Evolutionary conservation across 1,140 invertebrate species (phyloP), one percentile per base, ranked within the genome.

Genomic region (Andricus grossulariae): DNA sequence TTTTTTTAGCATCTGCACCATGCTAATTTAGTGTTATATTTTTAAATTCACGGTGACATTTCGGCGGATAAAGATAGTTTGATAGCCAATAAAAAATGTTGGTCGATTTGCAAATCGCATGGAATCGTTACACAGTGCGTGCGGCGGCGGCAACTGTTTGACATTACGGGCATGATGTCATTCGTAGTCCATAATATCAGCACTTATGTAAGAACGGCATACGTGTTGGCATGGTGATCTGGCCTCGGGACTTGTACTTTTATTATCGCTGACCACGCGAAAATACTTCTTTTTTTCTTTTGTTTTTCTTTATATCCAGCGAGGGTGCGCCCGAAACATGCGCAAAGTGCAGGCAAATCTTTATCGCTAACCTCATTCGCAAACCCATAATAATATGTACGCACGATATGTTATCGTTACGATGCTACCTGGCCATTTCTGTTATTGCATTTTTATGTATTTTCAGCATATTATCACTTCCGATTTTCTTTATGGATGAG

Each of bases 241-340:
- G 71, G 39, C 66, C 73, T 76, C 60, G 25, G 32, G 25, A 45
- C 71, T 75, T 72, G 55, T 71, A 74, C 57, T 76, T 72, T 73
- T 73, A 81, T 78, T 76, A 51, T 50, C 50, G 70, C 75, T 72
- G 76, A 76, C 71, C 76, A 80, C 60, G 74, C 75, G 49, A 77
- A 75, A 66, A 32, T 70, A 51, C 15, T 25, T 76, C 49, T 19
- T 52, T 66, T 60, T 66, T 32, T 76, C 49, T 19, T 52, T 66
- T 60, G 52, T 32, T 55, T 76, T 73, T 70, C 49, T 51, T 13
- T n/a, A 57, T 5, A 10, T 54, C 32, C 15, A 45, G 49, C 57
- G 21, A 55, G 54, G 18, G 45, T 72, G 32, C 21, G 13, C 7
- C 19, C 19, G 25, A 74, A 52, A 71, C 77, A 57, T 73, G 51